Evolutionary conservation across 2,797 vertebrate genomes (phyloP).

Genomic region (Synanceia verrucosa): DNA sequence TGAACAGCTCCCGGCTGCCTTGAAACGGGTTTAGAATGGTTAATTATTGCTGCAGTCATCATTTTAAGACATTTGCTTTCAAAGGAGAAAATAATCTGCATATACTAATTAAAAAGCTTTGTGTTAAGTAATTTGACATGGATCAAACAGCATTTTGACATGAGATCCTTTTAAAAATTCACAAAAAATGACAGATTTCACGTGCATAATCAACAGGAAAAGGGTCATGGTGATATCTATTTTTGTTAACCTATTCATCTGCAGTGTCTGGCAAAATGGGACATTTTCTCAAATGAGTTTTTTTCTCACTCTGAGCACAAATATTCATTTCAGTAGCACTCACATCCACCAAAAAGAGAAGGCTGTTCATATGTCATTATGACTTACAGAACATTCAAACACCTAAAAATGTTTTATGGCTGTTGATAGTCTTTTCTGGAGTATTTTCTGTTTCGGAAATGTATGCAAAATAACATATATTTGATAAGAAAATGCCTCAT

Average conservation of each 20-base stretch:
- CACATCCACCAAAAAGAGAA: not conserved
- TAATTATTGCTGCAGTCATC: not conserved
- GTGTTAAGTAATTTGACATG: not conserved
- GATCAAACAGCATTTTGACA: not conserved
- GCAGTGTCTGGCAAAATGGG: too few relatives aligned
- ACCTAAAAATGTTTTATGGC: not conserved
- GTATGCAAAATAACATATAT: not conserved
- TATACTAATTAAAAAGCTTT: constrained; percentile 19
- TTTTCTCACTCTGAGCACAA: not conserved
- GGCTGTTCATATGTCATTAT: not conserved
- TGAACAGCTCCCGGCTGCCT: constrained; percentile 14
- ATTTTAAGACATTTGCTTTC: constrained; percentile 4
- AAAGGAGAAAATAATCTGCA: not conserved
- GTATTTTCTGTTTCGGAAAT: not conserved
- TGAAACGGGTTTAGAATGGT: not conserved
- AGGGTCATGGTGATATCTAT: too few relatives aligned
- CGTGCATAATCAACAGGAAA: too few relatives aligned
- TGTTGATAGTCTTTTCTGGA: too few relatives aligned
- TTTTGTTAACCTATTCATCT: too few relatives aligned
- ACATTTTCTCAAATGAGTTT: not conserved
- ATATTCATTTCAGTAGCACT: not conserved
- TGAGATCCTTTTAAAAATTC: too few relatives aligned
- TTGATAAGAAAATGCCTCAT: not conserved
- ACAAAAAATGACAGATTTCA: too few relatives aligned
- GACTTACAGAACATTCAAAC: not conserved